These are phyloP conservation scores for Bryconaethiops microstoma DNA, from an alignment of 2,797 vertebrate species.

Conservation along the genomic window DNA sequence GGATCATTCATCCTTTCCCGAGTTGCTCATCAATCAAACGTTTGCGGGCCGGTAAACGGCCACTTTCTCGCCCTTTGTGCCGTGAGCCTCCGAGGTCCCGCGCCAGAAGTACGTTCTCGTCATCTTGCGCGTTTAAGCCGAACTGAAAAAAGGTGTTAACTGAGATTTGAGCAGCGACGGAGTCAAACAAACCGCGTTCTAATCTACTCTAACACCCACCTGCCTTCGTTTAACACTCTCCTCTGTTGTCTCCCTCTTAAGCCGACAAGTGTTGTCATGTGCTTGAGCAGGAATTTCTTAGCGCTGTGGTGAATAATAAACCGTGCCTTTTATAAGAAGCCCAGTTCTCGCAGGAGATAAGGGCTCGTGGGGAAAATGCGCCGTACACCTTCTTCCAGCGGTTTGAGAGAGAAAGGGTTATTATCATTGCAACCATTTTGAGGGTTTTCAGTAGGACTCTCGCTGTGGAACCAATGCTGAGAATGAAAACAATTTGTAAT, in stretches of 20 bases:
- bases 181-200: not conserved
- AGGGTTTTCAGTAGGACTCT: not conserved
- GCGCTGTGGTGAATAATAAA: not conserved
- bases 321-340: not conserved
- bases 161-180: not conserved
- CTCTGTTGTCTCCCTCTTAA: not conserved
- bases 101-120: not conserved
- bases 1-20: not conserved
- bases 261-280: conserved; percentile 13
- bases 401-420: no score
- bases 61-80: not conserved
- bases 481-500: no score
- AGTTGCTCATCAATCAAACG: not conserved
- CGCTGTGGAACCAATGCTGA: not conserved
- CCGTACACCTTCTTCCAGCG: not conserved
- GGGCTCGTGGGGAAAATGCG: not conserved
- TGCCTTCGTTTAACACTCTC: not conserved
- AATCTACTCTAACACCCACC: conserved; percentile 4
- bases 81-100: not conserved
- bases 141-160: conserved; percentile 12
- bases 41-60: not conserved
- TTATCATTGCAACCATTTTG: not conserved
- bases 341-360: not conserved
- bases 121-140: not conserved
- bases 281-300: not conserved